Evolutionary conservation across 1,140 invertebrate genomes (phyloP).

Genomic region (Teleopsis dalmanni): DNA sequence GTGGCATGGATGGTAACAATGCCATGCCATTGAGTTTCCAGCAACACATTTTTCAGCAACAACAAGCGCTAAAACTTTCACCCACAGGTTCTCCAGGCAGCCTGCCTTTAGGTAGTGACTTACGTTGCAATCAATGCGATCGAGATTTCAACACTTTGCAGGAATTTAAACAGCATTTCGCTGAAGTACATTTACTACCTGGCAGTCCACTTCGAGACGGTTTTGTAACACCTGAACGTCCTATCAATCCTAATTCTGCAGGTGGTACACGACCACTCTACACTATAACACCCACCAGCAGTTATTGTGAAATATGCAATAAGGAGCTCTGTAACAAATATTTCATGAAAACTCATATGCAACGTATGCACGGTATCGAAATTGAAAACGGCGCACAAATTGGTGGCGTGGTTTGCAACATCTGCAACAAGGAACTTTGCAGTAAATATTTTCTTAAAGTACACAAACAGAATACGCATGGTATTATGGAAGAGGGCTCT

Average conservation of each 20-base stretch:
- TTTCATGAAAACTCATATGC: constrained; percentile 99
- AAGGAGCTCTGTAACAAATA: constrained; percentile 99
- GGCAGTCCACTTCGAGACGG: constrained; percentile 37
- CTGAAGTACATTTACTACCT: constrained; percentile 47
- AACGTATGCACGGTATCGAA: constrained; percentile 97
- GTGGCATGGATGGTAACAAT: constrained; percentile 14
- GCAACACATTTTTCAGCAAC: constrained; percentile 21
- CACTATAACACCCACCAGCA: constrained; percentile 62
- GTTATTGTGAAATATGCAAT: constrained; percentile 98
- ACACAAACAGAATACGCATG: constrained; percentile 97
- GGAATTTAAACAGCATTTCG: constrained; percentile 52
- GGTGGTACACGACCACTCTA: constrained; percentile 27
- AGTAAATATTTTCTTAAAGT: constrained; percentile 96
- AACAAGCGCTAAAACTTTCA: constrained; percentile 25
- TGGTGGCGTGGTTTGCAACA: constrained; percentile 89
- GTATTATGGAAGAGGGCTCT: constrained; percentile 69
- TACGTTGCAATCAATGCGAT: constrained; percentile 51
- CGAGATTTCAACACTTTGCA: constrained; percentile 51
- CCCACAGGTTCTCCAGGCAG: constrained; percentile 13
- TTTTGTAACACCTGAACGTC: constrained; percentile 37
- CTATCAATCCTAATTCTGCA: constrained; percentile 16
- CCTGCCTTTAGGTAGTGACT: constrained; percentile 16
- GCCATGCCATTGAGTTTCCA: constrained; percentile 11
- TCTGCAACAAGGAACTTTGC: constrained; percentile 95
- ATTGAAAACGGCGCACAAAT: constrained; percentile 86